A percentile compares a stretch with the other conserved stretches of the same genome.
Evolutionary conservation across 2,113 vertebrate genomes (phyloP).

Genomic region (Mystacornis crossleyi): DNA sequence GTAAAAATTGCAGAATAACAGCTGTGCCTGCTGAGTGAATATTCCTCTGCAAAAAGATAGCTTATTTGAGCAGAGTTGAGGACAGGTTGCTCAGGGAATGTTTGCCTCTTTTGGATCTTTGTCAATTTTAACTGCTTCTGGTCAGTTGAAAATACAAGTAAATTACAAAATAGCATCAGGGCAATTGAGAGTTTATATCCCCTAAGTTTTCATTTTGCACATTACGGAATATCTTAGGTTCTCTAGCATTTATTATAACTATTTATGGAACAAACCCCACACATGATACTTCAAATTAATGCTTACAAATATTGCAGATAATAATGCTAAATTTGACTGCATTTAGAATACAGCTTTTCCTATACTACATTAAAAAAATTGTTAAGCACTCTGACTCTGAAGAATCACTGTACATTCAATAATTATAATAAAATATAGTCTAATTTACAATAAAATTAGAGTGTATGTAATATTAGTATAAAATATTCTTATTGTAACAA

Average conservation of each 20-base stretch:
- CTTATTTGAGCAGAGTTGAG: slow-evolving; percentile 18
- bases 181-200: background rate
- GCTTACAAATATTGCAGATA: background rate
- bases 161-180: background rate
- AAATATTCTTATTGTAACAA: background rate
- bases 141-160: slow-evolving; percentile 10
- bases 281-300: background rate
- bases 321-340: background rate
- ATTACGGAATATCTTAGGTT: background rate
- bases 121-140: slow-evolving; percentile 12
- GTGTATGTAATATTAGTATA: background rate
- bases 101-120: slow-evolving; percentile 10
- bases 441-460: background rate
- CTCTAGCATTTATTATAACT: background rate
- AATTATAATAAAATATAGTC: background rate
- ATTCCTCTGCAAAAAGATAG: slow-evolving; percentile 55
- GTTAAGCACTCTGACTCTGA: background rate
- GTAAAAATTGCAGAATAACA: slow-evolving; percentile 71
- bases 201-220: background rate
- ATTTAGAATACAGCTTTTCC: background rate
- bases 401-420: background rate
- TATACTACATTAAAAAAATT: background rate
- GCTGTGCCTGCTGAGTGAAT: slow-evolving; percentile 62
- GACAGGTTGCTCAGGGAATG: background rate
- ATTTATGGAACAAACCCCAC: background rate